Conservation (phyloP, 2,113 vertebrate genomes). For the Salvelinus alpinus region DNA sequence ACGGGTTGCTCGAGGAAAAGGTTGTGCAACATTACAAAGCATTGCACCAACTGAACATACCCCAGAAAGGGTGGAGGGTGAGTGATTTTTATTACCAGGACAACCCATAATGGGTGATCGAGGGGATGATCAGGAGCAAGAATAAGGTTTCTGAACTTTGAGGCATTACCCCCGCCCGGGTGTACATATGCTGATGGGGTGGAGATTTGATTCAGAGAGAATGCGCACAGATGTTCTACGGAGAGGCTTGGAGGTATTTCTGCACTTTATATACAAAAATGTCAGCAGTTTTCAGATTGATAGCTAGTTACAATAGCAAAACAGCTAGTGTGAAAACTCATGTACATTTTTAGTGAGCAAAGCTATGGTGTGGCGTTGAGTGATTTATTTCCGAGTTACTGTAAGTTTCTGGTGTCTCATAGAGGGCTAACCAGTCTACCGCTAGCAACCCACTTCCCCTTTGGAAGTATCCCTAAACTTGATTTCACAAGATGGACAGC, state of each 20-base stretch:
- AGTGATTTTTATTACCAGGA: background rate
- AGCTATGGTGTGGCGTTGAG: background rate
- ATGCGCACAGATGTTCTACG: conserved; percentile 33
- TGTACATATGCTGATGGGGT: conserved; percentile 9
- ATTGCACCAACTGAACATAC: background rate
- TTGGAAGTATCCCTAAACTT: background rate
- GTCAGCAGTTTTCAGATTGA: conserved; percentile 37
- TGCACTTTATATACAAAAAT: conserved; percentile 71
- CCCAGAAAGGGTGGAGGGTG: background rate
- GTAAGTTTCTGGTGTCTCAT: background rate
- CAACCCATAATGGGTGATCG: conserved; percentile 1
- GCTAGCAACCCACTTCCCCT: background rate
- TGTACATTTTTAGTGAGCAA: background rate
- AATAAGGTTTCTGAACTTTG: conserved; percentile 18
- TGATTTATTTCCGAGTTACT: background rate
- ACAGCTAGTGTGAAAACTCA: background rate
- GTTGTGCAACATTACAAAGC: conserved; percentile 13
- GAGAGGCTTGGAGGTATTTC: conserved; percentile 41
- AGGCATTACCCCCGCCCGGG: conserved; percentile 25
- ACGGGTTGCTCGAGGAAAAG: conserved; percentile 13
- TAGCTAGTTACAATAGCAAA: background rate
- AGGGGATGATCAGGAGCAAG: background rate
- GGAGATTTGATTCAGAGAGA: conserved; percentile 42
- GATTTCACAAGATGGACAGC: background rate
- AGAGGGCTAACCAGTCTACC: background rate